These are phyloP conservation scores for Myotis daubentonii DNA, from an alignment of 2,797 vertebrate species.

Conservation along the genomic window DNA sequence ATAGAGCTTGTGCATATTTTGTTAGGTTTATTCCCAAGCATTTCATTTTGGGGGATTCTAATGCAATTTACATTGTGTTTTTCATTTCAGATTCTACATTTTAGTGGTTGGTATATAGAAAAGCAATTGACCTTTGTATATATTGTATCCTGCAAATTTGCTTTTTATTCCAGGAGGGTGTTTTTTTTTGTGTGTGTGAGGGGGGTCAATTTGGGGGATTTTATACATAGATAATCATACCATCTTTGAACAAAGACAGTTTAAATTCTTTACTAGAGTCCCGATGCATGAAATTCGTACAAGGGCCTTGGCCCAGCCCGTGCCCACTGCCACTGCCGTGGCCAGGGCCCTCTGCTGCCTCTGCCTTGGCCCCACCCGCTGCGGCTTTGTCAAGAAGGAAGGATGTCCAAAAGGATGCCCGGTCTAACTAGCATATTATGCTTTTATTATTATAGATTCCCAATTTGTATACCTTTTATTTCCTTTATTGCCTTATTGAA, in stretches of 20 bases:
- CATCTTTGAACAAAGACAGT: too few species aligned
- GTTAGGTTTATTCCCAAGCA: background rate
- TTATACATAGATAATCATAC: background rate
- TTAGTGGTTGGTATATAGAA: background rate
- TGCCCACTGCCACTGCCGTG: too few species aligned
- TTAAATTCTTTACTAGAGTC: too few species aligned
- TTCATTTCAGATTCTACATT: background rate
- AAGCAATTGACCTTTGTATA: background rate
- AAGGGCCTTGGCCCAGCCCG: too few species aligned
- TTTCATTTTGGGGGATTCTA: background rate
- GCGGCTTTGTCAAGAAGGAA: too few species aligned
- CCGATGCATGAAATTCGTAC: too few species aligned
- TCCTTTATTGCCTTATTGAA: background rate
- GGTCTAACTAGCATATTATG: too few species aligned
- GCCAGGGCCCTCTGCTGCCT: too few species aligned
- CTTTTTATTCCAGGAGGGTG: background rate
- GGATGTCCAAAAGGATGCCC: too few species aligned
- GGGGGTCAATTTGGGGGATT: background rate
- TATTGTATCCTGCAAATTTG: background rate
- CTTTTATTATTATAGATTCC: background rate
- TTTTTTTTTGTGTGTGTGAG: too few species aligned
- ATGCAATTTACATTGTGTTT: background rate
- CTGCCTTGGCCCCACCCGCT: too few species aligned
- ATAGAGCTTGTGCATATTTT: background rate
- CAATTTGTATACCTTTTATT: background rate